Conservation (phyloP, 1,140 invertebrate genomes). For the Hyposmocoma kahamanoa region DNA sequence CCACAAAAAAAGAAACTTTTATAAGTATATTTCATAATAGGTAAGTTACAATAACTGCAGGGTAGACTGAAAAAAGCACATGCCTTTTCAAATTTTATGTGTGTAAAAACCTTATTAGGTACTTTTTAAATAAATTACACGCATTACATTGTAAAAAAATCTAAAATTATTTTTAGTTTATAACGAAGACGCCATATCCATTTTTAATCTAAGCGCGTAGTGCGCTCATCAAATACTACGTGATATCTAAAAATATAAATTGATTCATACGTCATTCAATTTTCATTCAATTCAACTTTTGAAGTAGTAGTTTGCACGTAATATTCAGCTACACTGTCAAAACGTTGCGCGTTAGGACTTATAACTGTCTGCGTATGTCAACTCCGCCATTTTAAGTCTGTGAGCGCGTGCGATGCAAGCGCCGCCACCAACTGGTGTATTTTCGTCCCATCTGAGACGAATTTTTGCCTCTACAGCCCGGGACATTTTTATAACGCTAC, state of each 20-base stretch:
- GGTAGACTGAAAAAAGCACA: too few species aligned
- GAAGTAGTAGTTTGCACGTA: slow-evolving; percentile 22
- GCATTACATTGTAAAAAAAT: too few species aligned
- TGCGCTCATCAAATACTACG: too few species aligned
- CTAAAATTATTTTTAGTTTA: too few species aligned
- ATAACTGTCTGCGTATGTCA: slow-evolving; percentile 37
- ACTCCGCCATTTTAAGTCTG: slow-evolving; percentile 44
- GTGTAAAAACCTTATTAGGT: too few species aligned
- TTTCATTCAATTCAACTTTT: slow-evolving; percentile 27
- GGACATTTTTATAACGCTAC: slow-evolving; percentile 55
- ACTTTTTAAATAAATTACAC: too few species aligned
- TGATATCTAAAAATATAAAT: slow-evolving; percentile 21
- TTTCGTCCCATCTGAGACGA: slow-evolving; percentile 40
- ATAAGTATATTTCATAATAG: too few species aligned
- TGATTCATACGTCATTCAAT: slow-evolving; percentile 18
- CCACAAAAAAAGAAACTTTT: too few species aligned
- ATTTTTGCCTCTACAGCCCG: slow-evolving; percentile 28
- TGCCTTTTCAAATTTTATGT: too few species aligned
- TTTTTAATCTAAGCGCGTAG: too few species aligned
- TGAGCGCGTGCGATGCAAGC: slow-evolving; percentile 36
- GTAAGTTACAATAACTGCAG: too few species aligned
- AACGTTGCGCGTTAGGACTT: slow-evolving; percentile 31
- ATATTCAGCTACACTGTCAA: slow-evolving; percentile 30
- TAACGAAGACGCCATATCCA: too few species aligned
- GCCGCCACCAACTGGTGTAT: slow-evolving; percentile 30